Evolutionary conservation across 2,888 invertebrate species (phyloP), one percentile per base, ranked within the genome.

Genomic region (Geophilus truncorum): DNA sequence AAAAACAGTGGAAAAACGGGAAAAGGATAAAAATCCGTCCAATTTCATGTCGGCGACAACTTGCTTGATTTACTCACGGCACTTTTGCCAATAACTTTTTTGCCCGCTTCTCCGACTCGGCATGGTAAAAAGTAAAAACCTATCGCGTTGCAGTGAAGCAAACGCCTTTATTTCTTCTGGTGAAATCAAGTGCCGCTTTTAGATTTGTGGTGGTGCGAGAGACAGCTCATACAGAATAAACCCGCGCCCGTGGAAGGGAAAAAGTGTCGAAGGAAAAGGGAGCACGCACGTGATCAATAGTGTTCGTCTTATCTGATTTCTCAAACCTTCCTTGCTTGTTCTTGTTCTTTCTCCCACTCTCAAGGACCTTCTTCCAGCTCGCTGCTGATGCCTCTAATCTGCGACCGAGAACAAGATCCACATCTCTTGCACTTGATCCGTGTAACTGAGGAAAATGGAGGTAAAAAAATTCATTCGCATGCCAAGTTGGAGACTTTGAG

Each of bases 181-280:
- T 70, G 70, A 70, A 70, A 70, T 70, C 70, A 70, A 70, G 70
- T 70, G 70, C 70, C 70, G 70, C 70, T 70, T 70, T 70, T 70
- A 70, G 70, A 70, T 70, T 70, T 70, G 70, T 70, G 25, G 70
- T 70, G 70, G 70, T 70, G 70, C 70, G 70, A 70, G 70, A 70
- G 70, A 70, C 70, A 70, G 70, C 70, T 70, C 70, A 70, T 28
- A 70, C 70, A 70, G 70, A 70, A 70, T 70, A 70, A 70, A 70
- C 70, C 70, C 25, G 4, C 51, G 51, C 51, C 51, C n/a, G n/a
- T n/a, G n/a, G n/a, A 51, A 10, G 15, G 15, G n/a, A 70, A 70
- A 70, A 70, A 70, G 70, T 70, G 70, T 70, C 70, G 70, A 70
- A 70, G 70, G 70, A n/a, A n/a, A 28, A 15, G 70, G 28, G 70